Conservation (phyloP, 2,888 invertebrate species). For the Sesia bembeciformis region DNA sequence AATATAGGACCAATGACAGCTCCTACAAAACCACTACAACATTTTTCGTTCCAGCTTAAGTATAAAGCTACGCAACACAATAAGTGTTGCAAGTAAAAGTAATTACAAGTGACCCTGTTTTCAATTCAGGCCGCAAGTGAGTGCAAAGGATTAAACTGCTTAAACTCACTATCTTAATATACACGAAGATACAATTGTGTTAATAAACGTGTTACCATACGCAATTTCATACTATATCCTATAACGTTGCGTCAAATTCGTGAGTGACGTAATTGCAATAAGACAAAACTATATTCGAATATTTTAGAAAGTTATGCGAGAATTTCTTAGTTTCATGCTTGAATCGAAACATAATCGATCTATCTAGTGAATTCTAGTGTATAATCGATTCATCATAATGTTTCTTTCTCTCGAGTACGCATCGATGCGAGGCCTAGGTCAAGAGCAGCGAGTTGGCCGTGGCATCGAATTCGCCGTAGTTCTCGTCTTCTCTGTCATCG, state of each 20-base stretch:
- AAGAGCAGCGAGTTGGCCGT: constrained; percentile 41
- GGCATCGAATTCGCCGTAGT: constrained; percentile 32
- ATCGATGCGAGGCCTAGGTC: constrained; percentile 40
- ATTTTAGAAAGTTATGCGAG: constrained; percentile 3
- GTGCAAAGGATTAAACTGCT: background rate
- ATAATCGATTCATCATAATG: constrained; percentile 15
- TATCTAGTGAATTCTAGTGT: background rate
- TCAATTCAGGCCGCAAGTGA: background rate
- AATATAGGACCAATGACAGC: too few relatives aligned
- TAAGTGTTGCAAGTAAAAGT: background rate
- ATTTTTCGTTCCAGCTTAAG: too few relatives aligned
- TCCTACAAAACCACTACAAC: too few relatives aligned
- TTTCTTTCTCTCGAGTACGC: constrained; percentile 15
- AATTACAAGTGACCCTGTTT: background rate
- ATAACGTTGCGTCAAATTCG: background rate
- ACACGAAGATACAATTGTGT: background rate
- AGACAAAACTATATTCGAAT: background rate
- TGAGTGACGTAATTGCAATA: background rate
- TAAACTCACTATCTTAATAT: background rate
- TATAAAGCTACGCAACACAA: too few relatives aligned
- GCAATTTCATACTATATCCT: background rate
- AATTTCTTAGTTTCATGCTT: background rate
- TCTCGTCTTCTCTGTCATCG: constrained; percentile 31
- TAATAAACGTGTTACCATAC: background rate
- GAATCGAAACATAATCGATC: constrained; percentile 9